These are phyloP conservation scores for Dysidea cf. avara DNA, from an alignment of 37 sponge, comb jelly and placozoan species.

Conservation along the genomic window DNA sequence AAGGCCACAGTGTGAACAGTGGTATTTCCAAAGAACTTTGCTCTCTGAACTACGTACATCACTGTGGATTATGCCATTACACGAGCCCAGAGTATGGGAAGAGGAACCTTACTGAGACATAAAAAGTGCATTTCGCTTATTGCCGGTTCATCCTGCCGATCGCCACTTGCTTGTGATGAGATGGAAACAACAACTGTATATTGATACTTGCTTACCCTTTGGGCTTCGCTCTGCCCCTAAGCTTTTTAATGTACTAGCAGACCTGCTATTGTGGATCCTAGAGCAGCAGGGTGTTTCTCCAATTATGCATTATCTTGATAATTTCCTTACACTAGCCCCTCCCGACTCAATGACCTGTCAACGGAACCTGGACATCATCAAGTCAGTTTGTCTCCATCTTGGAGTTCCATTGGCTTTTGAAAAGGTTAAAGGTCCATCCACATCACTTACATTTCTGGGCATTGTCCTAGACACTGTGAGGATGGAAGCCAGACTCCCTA, in stretches of 20 bases:
- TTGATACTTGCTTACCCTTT: constrained; percentile 11
- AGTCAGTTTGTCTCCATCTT: background rate
- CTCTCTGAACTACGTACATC: background rate
- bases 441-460: constrained; percentile 7
- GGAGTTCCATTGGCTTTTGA: constrained; percentile 1
- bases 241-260: constrained; percentile 4
- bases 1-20: background rate
- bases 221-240: constrained; percentile 18
- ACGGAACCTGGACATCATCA: background rate
- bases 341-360: background rate
- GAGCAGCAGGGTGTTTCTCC: background rate
- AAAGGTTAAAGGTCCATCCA: constrained; percentile 14
- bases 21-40: constrained; percentile 1
- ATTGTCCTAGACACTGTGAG: constrained; percentile 1
- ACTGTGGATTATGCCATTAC: background rate
- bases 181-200: background rate
- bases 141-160: constrained; percentile 19
- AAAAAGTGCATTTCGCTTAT: background rate
- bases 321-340: constrained; percentile 2
- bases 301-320: constrained; percentile 15
- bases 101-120: constrained; percentile 2
- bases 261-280: constrained; percentile 5
- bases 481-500: constrained; percentile 2
- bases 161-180: constrained; percentile 5
- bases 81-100: background rate